Evolutionary conservation across 1,140 invertebrate species (phyloP), one percentile per base, ranked within the genome.

Genomic region (Scaptomyza hsui): DNA sequence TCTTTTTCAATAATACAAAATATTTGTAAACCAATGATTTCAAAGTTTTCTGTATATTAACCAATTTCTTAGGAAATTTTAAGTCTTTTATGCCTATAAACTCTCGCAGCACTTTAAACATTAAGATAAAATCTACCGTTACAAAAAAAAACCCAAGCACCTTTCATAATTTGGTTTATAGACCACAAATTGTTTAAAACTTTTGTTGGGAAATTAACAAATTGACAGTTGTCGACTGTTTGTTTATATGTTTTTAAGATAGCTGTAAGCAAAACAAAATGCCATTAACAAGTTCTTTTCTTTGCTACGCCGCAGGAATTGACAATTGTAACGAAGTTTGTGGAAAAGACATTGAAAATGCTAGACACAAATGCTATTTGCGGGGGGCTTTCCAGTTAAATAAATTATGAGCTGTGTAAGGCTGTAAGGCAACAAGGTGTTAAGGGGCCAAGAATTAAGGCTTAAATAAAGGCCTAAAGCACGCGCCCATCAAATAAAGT

Each of bases 401-500:
- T 80, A 80, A 80, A 44, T 80, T 63, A 80, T 80, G 78, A 80
- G 62, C 13, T 44, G 49, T 32, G 56, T 35, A n/a, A n/a, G n/a
- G n/a, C n/a, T 21, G 42, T 18, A 6, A 7, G 6, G n/a, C 42
- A 5, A 53, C 35, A 71, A 65, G 71, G 77, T 79, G 65, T 79
- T 67, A 26, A 61, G 65, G 60, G 45, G 45, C 62, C 19, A 53
- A 72, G 37, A 79, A 72, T 80, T 75, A 75, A 63, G 68, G 29
- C 51, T 16, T 24, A 60, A 70, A 49, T 41, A 18, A 18, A 35
- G 35, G 55, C 44, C 24, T 42, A 32, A n/a, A 44, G 59, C 78
- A 80, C 77, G 78, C 78, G 72, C 78, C 78, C 18, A 75, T 68
- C 78, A 80, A 75, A 80, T 80, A 80, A 80, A 80, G 48, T 80